Evolutionary conservation across 2,797 vertebrate species (phyloP), one percentile per base, ranked within the genome.

Genomic region (Heterohyrax brucei): DNA sequence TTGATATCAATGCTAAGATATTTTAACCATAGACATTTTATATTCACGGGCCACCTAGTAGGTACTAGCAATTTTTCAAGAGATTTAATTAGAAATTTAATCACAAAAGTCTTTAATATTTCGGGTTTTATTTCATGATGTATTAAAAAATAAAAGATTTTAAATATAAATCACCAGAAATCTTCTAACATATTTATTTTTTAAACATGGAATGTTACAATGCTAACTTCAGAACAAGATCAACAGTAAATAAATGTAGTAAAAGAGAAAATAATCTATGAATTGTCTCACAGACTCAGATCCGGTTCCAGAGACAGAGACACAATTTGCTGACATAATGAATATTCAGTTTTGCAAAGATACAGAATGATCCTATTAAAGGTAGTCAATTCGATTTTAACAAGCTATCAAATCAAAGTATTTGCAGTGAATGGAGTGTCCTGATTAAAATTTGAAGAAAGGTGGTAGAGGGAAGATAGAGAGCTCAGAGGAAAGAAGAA

Each of bases 31-130:
- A 78, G 21, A 26, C 7, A 66, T 82, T 39, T 92, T n/a, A 68
- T 84, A 61, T 70, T 87, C 83, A 3, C n/a, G 10, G 46, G 7
- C n/a, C 19, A 44, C 28, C 56, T 6, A 73, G 33, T 18, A 93
- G 28, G 28, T 18, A 84, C 10, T 46, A 53, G 33, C 14, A 62
- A 6, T 56, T 83, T 21, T 7, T 75, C 1, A 83, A 26, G 28
- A 82, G 30, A 85, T 48, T 84, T 80, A 75, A 70, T 87, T 90
- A 48, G 82, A 72, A 92, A 83, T 80, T 76, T 84, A 81, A 79
- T 89, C 88, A 70, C 89, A 44, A 21, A 30, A 78, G 4, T 62
- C 12, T 50, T 95, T 61, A 70, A 16, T 61, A 87, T 87, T 80
- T 84, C 2, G 53, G 72, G 14, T 10, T 84, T 95, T 44, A 87